Conservation (phyloP, 2,888 invertebrate species). For the Chironomus tentans region DNA sequence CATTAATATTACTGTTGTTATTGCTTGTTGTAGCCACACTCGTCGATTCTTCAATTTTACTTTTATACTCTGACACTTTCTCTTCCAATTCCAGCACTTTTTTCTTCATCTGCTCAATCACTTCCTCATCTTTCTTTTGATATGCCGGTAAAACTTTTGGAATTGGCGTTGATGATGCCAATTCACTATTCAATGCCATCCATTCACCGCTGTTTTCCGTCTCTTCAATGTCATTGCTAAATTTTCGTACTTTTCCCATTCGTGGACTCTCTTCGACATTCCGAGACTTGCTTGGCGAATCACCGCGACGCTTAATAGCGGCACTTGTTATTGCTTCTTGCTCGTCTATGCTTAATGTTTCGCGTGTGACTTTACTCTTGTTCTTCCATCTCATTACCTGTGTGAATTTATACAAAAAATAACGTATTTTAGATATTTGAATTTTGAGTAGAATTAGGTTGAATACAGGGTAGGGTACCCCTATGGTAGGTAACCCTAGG, state of each 20-base stretch:
- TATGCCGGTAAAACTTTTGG: constrained; percentile 29
- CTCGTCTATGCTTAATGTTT: constrained; percentile 26
- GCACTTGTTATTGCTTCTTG: constrained; percentile 32
- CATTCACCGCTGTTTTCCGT: constrained; percentile 41
- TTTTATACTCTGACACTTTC: constrained; percentile 32
- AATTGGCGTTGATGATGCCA: constrained; percentile 29
- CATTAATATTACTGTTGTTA: background rate
- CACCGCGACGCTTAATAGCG: constrained; percentile 48
- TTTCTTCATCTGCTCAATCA: constrained; percentile 34
- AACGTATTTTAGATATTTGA: too few relatives aligned
- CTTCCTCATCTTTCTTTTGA: constrained; percentile 34
- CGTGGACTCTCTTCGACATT: constrained; percentile 48
- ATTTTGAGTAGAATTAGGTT: too few relatives aligned
- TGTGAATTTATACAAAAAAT: too few relatives aligned
- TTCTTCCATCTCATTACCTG: constrained; percentile 36
- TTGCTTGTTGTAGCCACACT: background rate
- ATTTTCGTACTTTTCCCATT: constrained; percentile 51
- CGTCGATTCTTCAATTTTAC: constrained; percentile 25
- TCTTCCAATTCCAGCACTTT: constrained; percentile 36
- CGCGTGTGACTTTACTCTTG: constrained; percentile 18
- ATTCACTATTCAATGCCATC: constrained; percentile 41
- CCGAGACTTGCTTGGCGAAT: constrained; percentile 47
- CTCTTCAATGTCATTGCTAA: constrained; percentile 41
- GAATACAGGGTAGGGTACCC: too few relatives aligned
- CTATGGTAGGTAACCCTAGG: too few relatives aligned